Percentiles rank a stretch among this genome's conserved stretches.
phyloP scores from a whole-genome alignment of 1,140 invertebrate species.

The Drosophila pseudoananassae region DNA sequence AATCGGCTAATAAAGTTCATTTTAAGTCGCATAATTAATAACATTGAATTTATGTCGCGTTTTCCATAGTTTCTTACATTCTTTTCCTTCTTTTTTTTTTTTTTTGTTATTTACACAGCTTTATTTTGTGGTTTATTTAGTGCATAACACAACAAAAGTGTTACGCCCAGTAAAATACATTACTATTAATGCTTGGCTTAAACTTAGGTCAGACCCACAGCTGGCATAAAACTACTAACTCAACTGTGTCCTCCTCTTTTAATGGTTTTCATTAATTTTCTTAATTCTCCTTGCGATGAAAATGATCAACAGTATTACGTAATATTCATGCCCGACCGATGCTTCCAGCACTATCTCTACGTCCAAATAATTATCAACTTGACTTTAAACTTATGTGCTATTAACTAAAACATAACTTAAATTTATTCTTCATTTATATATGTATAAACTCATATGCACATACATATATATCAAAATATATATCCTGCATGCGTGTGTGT shows the following conservation, averaged over 20 bases:
- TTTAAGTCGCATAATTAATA: constrained; percentile 20
- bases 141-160: constrained; percentile 11
- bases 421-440: constrained; percentile 3
- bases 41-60: constrained; percentile 10
- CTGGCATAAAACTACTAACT: constrained; percentile 35
- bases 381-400: constrained; percentile 31
- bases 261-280: not conserved
- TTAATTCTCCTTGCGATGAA: not conserved
- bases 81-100: constrained; percentile 2
- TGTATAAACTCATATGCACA: not conserved
- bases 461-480: not conserved
- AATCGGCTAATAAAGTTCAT: constrained; percentile 32
- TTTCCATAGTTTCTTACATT: constrained; percentile 2
- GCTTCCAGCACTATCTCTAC: not conserved
- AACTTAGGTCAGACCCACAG: constrained; percentile 37
- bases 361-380: constrained; percentile 8
- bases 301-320: constrained; percentile 30
- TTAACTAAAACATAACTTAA: constrained; percentile 41
- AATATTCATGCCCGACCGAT: not conserved
- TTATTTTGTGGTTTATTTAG: constrained; percentile 24
- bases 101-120: constrained; percentile 48
- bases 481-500: constrained; percentile 3
- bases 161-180: constrained; percentile 32
- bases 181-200: constrained; percentile 12
- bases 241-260: not conserved